Evolutionary conservation across 2,797 vertebrate species (phyloP), one percentile per base, ranked within the genome.

Genomic region (Cryptoprocta ferox): DNA sequence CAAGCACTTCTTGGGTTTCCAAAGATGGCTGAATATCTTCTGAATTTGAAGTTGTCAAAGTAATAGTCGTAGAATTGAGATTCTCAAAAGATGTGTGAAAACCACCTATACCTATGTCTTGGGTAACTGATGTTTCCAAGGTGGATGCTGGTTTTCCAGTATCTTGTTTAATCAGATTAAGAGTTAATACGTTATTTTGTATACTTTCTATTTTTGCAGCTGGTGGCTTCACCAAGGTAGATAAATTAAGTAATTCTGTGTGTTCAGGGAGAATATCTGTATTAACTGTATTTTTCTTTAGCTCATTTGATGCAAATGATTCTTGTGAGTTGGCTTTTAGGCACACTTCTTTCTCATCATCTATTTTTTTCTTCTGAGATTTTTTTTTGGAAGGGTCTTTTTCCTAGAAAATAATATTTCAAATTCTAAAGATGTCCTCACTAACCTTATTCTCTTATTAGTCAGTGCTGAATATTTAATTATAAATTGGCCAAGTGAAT

Each of bases 251-350:
- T 32, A 96, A 70, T 94, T 97, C 70, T 96, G 89, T 45, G 76
- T 95, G 90, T 97, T 94, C 63, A 83, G 82, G 13, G 73, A 95
- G 56, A 50, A 92, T 96, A 97, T 98, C 98, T 96, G 98, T 97
- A 97, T 98, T 97, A 56, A 98, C 73, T 32, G 84, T 78, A 97
- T 91, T 98, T 95, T 98, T 98, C 95, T 98, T 98, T 95, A 97
- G 96, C 96, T 98, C 98, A 97, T 96, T 83, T 24, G 97, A 83
- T 56, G 75, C 5, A 96, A 92, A 71, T 56, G 78, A 78, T 39
- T 97, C 98, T 93, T 98, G 87, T 80, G 96, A 97, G 12, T 84
- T 75, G n/a, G 93, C 42, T 88, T 53, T 48, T 59, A 95, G 94
- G 59, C 83, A 97, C n/a, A 48, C 84, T 98, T 98, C 96, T 79